phyloP scores from a whole-genome alignment of 92 coral and sea anemone genomes.

The Porites rus region DNA sequence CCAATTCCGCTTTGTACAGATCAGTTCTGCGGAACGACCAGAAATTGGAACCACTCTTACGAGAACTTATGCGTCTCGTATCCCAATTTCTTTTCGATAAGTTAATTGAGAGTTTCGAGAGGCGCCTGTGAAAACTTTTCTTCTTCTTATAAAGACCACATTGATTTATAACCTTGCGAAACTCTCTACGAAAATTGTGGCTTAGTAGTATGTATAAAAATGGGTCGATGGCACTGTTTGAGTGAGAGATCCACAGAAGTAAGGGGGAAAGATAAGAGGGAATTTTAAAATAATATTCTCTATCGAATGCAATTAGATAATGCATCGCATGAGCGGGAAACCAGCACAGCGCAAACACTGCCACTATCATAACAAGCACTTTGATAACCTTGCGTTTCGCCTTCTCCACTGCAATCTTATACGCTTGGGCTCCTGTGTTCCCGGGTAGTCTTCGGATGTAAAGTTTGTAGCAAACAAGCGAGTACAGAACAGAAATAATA shows the following conservation, averaged over 20 bases:
- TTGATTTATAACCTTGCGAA: constrained; percentile 24
- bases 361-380: constrained; percentile 61
- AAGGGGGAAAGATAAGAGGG: constrained; percentile 38
- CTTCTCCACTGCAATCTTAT: constrained; percentile 24
- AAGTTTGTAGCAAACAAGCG: constrained; percentile 61
- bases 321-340: constrained; percentile 74
- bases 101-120: constrained; percentile 10
- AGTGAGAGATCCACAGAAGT: constrained; percentile 65
- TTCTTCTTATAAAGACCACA: constrained; percentile 24
- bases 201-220: constrained; percentile 66
- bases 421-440: neutral
- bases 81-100: constrained; percentile 22
- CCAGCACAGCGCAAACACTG: constrained; percentile 77
- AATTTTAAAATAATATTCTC: constrained; percentile 14
- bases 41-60: constrained; percentile 1
- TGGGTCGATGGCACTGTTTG: constrained; percentile 76
- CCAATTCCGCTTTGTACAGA: neutral
- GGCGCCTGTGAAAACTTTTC: neutral
- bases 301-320: constrained; percentile 18
- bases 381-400: constrained; percentile 65
- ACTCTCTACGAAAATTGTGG: constrained; percentile 74
- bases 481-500: constrained; percentile 52
- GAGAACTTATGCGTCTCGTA: neutral
- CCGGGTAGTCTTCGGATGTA: constrained; percentile 68
- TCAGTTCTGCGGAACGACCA: constrained; percentile 17